These are phyloP conservation scores for Sitodiplosis mosellana DNA, from an alignment of 1,140 invertebrate species.

Conservation along the genomic window DNA sequence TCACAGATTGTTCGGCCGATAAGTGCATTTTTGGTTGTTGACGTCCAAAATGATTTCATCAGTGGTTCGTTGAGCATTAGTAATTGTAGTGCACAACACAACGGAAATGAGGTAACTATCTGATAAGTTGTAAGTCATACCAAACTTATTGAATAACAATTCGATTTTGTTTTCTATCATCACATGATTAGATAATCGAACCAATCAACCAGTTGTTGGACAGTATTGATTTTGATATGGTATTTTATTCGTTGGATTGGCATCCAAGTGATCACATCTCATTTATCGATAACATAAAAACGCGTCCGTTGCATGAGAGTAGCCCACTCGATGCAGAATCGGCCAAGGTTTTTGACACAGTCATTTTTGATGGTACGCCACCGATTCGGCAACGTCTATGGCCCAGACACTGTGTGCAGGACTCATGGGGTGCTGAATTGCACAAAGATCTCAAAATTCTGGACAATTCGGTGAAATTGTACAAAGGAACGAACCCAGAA, in stretches of 20 bases:
- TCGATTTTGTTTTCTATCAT: constrained; percentile 8
- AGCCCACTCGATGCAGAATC: constrained; percentile 50
- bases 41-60: constrained; percentile 98
- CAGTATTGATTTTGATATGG: constrained; percentile 66
- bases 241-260: constrained; percentile 96
- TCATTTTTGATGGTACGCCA: constrained; percentile 72
- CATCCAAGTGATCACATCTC: constrained; percentile 93
- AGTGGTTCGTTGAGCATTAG: constrained; percentile 81
- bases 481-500: constrained; percentile 60
- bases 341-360: constrained; percentile 72
- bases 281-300: constrained; percentile 79
- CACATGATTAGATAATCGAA: constrained; percentile 48
- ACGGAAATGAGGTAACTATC: constrained; percentile 55
- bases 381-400: constrained; percentile 72
- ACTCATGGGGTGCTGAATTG: constrained; percentile 83
- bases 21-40: constrained; percentile 79
- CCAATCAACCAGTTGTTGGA: constrained; percentile 82
- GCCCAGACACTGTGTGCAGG: constrained; percentile 90
- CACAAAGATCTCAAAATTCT: constrained; percentile 74
- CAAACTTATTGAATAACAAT: constrained; percentile 4
- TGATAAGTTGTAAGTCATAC: neutral
- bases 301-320: constrained; percentile 43
- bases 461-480: constrained; percentile 18
- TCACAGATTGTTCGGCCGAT: constrained; percentile 66
- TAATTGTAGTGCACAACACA: constrained; percentile 81